These are phyloP conservation scores for Oxyruncus cristatus DNA, from an alignment of 2,113 vertebrate genomes.

Conservation along the genomic window DNA sequence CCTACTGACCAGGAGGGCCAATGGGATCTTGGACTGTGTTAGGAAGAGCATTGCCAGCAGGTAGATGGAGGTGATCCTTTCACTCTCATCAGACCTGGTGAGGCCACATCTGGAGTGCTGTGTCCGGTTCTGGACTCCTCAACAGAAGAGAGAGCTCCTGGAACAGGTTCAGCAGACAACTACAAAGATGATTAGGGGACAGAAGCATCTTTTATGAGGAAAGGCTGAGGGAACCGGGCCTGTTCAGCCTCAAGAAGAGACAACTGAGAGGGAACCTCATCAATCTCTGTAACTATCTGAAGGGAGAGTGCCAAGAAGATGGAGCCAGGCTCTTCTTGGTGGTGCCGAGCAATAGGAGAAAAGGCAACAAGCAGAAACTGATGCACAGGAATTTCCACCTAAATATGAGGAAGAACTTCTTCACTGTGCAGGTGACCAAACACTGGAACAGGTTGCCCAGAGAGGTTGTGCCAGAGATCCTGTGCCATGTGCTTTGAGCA, in stretches of 20 bases:
- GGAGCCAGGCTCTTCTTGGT: fast-evolving
- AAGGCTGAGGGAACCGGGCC: not conserved
- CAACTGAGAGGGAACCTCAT: fast-evolving
- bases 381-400: not conserved
- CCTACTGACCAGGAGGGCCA: not conserved
- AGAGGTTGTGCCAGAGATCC: not conserved
- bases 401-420: not conserved
- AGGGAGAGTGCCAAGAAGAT: no score
- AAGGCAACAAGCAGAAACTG: not conserved
- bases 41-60: not conserved
- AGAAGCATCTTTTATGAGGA: not conserved
- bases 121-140: not conserved
- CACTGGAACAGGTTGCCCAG: not conserved
- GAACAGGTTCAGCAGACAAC: not conserved
- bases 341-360: not conserved
- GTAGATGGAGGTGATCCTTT: not conserved
- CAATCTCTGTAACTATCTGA: not conserved
- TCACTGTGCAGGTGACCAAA: not conserved
- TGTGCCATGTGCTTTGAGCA: not conserved
- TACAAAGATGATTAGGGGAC: not conserved
- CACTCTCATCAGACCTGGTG: not conserved
- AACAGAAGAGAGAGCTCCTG: not conserved
- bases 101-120: not conserved
- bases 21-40: fast-evolving
- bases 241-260: not conserved